These are phyloP conservation scores for Acanthiza pusilla DNA, from an alignment of 2,797 vertebrate genomes.

Conservation along the genomic window DNA sequence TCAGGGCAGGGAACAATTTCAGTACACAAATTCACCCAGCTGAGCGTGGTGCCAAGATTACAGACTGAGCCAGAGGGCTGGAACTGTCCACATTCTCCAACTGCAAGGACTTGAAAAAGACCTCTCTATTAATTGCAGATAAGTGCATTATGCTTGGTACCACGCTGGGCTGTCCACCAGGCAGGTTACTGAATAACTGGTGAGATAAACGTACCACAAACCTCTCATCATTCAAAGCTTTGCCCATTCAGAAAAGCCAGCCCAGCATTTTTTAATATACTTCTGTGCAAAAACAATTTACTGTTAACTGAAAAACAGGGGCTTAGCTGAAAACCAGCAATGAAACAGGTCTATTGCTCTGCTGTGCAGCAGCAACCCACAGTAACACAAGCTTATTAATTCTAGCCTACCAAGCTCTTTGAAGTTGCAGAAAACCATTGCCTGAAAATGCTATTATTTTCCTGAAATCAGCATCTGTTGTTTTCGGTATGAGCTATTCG, in stretches of 20 bases:
- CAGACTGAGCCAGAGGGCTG: neutral
- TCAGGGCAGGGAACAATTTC: neutral
- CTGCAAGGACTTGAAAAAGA: neutral
- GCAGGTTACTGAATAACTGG: neutral
- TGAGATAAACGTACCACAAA: neutral
- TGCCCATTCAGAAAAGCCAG: neutral
- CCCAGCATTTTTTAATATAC: neutral
- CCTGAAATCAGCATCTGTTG: slow-evolving; percentile 60
- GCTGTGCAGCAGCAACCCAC: neutral
- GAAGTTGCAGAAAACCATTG: slow-evolving; percentile 12
- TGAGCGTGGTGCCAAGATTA: rapidly evolving
- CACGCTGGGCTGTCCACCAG: neutral
- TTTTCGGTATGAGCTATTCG: slow-evolving; percentile 28
- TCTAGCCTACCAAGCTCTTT: neutral
- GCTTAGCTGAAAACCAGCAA: neutral
- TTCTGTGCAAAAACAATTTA: neutral
- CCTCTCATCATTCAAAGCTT: neutral
- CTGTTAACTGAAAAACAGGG: neutral
- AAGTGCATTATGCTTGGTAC: neutral
- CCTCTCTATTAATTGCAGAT: neutral
- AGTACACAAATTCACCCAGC: neutral
- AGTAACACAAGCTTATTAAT: neutral
- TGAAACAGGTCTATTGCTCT: neutral
- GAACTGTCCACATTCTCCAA: neutral
- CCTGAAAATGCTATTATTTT: slow-evolving; percentile 46